Conservation (phyloP, 2,888 invertebrate genomes). For the Ennomos quercinarius region DNA sequence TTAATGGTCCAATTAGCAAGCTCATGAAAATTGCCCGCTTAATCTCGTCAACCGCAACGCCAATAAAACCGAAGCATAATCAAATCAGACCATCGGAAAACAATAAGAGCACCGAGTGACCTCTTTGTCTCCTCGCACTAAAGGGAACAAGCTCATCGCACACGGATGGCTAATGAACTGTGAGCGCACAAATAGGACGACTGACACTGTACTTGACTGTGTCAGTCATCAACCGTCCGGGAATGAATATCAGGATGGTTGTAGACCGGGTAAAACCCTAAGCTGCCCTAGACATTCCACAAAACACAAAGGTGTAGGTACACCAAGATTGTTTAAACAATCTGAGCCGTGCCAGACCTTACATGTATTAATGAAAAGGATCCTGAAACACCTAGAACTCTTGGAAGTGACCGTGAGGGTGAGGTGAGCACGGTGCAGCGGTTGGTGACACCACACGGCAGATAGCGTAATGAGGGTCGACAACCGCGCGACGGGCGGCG, state of each 20-base stretch:
- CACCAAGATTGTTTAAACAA: too few species aligned
- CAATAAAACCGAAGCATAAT: conserved; percentile 18
- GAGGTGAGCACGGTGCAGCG: too few species aligned
- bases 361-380: neutral
- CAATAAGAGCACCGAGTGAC: conserved; percentile 25
- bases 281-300: too few species aligned
- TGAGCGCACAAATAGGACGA: conserved; percentile 42
- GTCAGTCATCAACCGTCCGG: conserved; percentile 16
- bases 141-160: conserved; percentile 34
- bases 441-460: conserved; percentile 33
- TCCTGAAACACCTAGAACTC: neutral
- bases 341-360: too few species aligned
- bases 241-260: conserved; percentile 17
- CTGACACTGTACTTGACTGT: too few species aligned
- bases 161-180: conserved; percentile 39
- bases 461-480: conserved; percentile 44
- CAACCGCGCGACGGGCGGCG: conserved; percentile 11
- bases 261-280: conserved; percentile 40
- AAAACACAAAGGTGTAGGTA: too few species aligned
- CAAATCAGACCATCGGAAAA: conserved; percentile 21
- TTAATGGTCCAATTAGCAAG: conserved; percentile 18
- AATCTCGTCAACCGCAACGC: conserved; percentile 23
- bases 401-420: conserved; percentile 23
- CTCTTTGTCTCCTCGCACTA: conserved; percentile 14
- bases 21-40: conserved; percentile 15